Base-by-base conservation (phyloP, 1,140 invertebrate genomes). In the Diploscapter pachys region DNA sequence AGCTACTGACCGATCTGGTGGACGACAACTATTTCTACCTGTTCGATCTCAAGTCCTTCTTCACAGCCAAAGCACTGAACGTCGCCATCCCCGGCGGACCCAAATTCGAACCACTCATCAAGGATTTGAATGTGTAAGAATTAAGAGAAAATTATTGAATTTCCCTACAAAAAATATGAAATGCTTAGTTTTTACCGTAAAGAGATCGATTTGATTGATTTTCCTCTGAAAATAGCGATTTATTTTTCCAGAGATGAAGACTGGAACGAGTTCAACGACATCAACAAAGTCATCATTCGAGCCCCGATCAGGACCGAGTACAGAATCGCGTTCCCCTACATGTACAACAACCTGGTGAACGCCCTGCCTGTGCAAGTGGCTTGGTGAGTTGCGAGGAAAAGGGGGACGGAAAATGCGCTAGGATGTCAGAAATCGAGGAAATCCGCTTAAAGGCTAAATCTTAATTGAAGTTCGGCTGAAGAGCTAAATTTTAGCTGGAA, bases 241-340 rank as follows among this genome's bases (percentile, higher is more conserved):
- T 8, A 31, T 6, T 77, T 50, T 88, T 89, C 56, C 80, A 92
- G 92, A 9, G 97, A 99, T 89, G 97, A 99, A 89, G 97, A 99
- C 87, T 99, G 97, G 97, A 99, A 99, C 89, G 97, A 99, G 87
- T 99, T 99, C 83, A 99, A 99, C 89, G 97, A 99, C 85, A 99
- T 99, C 69, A 99, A 99, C 85, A 99, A 99, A 87, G 98, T 99
- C 79, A 99, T 99, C 72, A 99, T 99, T 82, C 88, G 97, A 52
- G 96, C 99, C 85, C 96, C 96, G 52, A 94, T 99, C 79, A 90
- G 97, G 74, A 99, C 97, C 4, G 97, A 99, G 88, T 99, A 99
- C 86, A 90, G 96, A 76, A 99, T 99, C 85, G 96, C 96, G 3
- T 99, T 99, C 88, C 96, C 97, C 3, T 99, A 98, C 87, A 88